phyloP scores from a whole-genome alignment of 2,113 vertebrate genomes.

The Sapajus apella region DNA sequence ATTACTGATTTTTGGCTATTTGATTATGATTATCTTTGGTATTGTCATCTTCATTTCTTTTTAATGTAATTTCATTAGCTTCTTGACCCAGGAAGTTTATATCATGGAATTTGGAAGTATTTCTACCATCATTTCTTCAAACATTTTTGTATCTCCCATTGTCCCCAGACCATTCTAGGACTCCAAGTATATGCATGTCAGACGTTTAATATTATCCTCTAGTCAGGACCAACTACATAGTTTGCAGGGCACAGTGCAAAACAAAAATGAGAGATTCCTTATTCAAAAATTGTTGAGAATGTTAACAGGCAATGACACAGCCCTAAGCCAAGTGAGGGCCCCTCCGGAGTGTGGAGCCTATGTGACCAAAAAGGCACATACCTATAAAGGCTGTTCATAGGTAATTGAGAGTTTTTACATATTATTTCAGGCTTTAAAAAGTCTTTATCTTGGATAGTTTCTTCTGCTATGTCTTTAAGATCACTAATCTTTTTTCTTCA shows the following conservation, averaged over 20 bases:
- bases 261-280: background rate
- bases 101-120: background rate
- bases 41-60: background rate
- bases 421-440: background rate
- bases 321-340: background rate
- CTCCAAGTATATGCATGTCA: background rate
- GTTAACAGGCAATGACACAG: background rate
- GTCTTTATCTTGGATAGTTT: background rate
- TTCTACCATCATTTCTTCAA: background rate
- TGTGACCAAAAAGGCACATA: background rate
- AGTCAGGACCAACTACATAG: background rate
- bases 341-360: background rate
- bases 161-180: background rate
- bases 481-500: background rate
- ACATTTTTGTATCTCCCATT: background rate
- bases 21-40: background rate
- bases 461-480: background rate
- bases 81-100: background rate
- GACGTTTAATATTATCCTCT: background rate
- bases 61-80: background rate
- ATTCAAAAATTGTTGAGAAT: background rate
- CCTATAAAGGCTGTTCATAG: background rate
- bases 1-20: background rate
- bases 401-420: background rate
- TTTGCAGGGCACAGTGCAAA: background rate